These are phyloP conservation scores for Porites australiensis DNA, from an alignment of 64 coral and sea anemone genomes.

Conservation along the genomic window DNA sequence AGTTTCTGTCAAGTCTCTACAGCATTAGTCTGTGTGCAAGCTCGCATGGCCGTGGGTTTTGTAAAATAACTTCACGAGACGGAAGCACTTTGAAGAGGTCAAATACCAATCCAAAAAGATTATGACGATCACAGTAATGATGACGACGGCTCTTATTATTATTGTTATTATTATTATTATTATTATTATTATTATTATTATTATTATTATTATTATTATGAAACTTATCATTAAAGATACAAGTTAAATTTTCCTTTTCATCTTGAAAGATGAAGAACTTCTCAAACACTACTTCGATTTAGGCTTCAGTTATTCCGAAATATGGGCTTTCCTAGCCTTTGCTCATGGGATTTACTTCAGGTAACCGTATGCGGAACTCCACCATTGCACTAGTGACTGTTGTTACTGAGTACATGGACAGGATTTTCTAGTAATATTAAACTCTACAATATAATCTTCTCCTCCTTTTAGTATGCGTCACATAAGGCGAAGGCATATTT, in stretches of 20 bases:
- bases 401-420: neutral
- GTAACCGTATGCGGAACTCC: constrained; percentile 24
- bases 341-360: constrained; percentile 51
- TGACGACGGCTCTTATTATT: no score
- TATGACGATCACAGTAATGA: no score
- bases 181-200: no score
- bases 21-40: no score
- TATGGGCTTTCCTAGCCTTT: constrained; percentile 31
- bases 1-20: no score
- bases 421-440: no score
- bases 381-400: neutral
- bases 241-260: constrained; percentile 27
- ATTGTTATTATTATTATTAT: no score
- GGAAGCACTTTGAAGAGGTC: no score
- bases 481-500: constrained; percentile 9
- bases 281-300: constrained; percentile 51
- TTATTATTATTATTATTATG: no score
- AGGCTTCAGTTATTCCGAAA: constrained; percentile 10
- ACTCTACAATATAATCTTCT: neutral
- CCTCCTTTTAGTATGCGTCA: constrained; percentile 9
- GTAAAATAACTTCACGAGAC: no score
- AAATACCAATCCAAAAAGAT: no score
- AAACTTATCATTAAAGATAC: neutral
- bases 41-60: no score
- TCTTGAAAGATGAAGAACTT: constrained; percentile 14